Evolutionary conservation across 2,797 vertebrate genomes (phyloP), one percentile per base, ranked within the genome.

Genomic region (Galagoides demidoff): DNA sequence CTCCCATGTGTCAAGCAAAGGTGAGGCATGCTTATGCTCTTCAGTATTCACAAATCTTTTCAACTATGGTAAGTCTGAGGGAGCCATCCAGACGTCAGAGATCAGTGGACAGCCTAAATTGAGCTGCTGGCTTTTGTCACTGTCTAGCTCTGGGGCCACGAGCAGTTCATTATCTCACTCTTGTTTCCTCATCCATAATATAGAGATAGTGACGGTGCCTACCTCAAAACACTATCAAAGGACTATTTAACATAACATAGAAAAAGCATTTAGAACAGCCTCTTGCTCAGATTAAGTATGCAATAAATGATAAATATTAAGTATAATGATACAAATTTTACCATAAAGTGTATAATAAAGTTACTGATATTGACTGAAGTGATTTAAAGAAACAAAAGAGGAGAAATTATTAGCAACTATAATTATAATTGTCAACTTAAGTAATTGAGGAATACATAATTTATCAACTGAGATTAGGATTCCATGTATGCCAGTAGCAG

Each of bases 351-450:
- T 31, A 76, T 76, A 59, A 27, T 43, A 34, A 87, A 57, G 45
- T n/a, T 63, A 17, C 37, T 86, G 29, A 86, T 81, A 66, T 14
- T 93, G 74, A 57, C 78, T 89, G 43, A 74, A 57, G 17, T 92
- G 71, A 94, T 43, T 85, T 87, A 52, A 95, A n/a, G 85, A 89
- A 90, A 86, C 25, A 37, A 82, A 95, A 86, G 29, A 90, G 37
- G n/a, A 93, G 70, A 85, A 74, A 57, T 59, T 37, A 78, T 39
- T 79, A 84, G 76, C 37, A 66, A 39, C 20, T 1, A 20, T n/a
- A 91, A 81, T 1, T 17, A 10, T 78, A 76, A 79, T 61, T 78
- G 85, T 83, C 77, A 92, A 89, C 7, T 91, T 93, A 79, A 22
- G 29, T 76, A 59, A 92, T 63, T 82, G 74, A 94, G 73, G 19